Conservation (phyloP, 2,888 invertebrate species). For the Phengaris alcon region DNA sequence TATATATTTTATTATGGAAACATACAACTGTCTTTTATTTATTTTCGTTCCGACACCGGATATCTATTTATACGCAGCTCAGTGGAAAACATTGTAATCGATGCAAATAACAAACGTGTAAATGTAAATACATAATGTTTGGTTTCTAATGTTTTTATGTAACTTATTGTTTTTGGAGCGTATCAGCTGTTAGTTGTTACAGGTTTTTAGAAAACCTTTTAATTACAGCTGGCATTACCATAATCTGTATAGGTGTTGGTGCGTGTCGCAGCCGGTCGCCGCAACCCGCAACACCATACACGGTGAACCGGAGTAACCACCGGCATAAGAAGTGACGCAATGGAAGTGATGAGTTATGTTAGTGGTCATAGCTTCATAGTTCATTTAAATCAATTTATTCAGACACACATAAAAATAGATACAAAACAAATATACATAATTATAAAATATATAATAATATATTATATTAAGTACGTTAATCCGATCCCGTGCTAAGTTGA, state of each 20-base stretch:
- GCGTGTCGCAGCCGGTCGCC: neutral
- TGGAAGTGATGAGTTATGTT: neutral
- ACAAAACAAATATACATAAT: no score
- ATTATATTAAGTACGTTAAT: no score
- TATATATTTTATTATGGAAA: no score
- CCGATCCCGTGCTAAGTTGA: no score
- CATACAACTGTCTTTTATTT: no score
- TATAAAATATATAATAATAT: no score
- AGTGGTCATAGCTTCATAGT: neutral
- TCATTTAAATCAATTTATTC: no score
- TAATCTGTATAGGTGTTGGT: neutral
- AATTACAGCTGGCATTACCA: neutral
- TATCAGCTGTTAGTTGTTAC: neutral
- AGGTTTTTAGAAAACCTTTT: neutral
- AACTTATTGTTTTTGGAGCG: neutral
- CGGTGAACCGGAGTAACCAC: neutral
- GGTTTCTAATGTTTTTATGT: neutral
- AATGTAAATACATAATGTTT: neutral
- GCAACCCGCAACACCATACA: neutral
- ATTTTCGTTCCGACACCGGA: no score
- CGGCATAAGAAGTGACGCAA: conserved; percentile 4
- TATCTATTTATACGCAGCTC: no score
- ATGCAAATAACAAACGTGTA: neutral
- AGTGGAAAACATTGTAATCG: neutral
- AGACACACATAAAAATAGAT: no score